phyloP scores from a whole-genome alignment of 2,113 vertebrate species.

The Danionella cerebrum region DNA sequence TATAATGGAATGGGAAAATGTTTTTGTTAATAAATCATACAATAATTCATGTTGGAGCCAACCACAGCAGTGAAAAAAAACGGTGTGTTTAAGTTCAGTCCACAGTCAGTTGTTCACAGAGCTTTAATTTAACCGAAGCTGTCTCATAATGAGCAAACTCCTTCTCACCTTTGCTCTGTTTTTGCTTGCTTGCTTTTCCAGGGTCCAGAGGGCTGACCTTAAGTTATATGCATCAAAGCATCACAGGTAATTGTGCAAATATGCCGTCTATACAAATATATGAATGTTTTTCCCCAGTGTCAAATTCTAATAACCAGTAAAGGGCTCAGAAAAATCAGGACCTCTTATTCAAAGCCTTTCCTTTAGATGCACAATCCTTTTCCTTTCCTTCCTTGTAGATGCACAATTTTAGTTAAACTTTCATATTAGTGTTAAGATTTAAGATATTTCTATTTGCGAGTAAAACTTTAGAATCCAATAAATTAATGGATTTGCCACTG shows the following conservation, averaged over 20 bases:
- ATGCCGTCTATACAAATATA: slow-evolving; percentile 29
- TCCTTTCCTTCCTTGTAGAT: not conserved
- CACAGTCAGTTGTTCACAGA: not conserved
- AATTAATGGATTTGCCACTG: not conserved
- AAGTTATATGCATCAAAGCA: slow-evolving; percentile 50
- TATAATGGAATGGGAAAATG: not conserved
- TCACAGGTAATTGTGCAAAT: slow-evolving; percentile 51
- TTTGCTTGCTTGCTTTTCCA: not conserved
- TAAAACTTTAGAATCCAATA: not conserved
- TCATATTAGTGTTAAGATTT: not conserved
- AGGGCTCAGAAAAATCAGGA: too few species aligned
- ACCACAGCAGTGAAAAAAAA: not conserved
- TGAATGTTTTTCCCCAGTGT: slow-evolving; percentile 31
- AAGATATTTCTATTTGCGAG: not conserved
- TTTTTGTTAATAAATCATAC: not conserved
- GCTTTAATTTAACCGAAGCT: not conserved
- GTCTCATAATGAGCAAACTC: not conserved
- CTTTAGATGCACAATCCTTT: slow-evolving; percentile 46
- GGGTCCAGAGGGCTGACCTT: slow-evolving; percentile 39
- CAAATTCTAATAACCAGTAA: slow-evolving; percentile 43
- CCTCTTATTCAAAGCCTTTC: too few species aligned
- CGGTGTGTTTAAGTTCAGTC: not conserved
- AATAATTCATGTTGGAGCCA: not conserved
- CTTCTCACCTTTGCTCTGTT: slow-evolving; percentile 5
- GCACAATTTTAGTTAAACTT: not conserved